A percentile compares a stretch with the other conserved stretches of the same genome.
Conservation (phyloP, 2,888 invertebrate species). For the Protonemura montana region DNA sequence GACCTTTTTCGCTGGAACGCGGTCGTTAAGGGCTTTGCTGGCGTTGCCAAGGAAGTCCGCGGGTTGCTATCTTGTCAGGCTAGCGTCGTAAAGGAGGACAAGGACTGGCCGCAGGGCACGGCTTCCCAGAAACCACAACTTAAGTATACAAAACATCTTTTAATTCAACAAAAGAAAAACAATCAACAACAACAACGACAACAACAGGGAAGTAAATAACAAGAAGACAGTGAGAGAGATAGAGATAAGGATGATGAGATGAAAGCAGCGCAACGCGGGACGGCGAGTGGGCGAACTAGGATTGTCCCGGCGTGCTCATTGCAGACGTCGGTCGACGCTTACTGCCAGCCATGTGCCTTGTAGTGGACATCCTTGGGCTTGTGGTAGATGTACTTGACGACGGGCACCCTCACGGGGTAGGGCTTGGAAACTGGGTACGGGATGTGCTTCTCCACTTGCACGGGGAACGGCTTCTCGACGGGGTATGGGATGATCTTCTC, state of each 20-base stretch:
- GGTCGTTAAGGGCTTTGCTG: neutral
- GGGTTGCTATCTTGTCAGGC: neutral
- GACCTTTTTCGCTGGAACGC: neutral
- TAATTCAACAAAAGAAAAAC: neutral
- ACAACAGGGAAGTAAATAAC: neutral
- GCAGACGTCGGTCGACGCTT: neutral
- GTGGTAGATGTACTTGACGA: conserved; percentile 69
- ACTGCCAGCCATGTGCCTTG: conserved; percentile 26
- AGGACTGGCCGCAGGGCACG: neutral
- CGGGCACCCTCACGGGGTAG: conserved; percentile 74
- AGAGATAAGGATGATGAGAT: neutral
- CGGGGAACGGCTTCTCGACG: conserved; percentile 73
- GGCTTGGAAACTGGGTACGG: conserved; percentile 74
- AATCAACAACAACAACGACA: neutral
- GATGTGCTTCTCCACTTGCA: conserved; percentile 72
- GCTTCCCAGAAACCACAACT: neutral
- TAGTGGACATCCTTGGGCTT: conserved; percentile 36
- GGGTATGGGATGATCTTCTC: conserved; percentile 72
- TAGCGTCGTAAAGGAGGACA: too few relatives aligned
- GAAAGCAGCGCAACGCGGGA: neutral
- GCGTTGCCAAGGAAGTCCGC: neutral
- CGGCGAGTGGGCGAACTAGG: neutral
- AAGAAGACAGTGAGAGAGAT: neutral
- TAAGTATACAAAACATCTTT: neutral
- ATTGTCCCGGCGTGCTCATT: neutral